phyloP scores from a whole-genome alignment of 2,797 vertebrate species.

The Gambusia yucatana region DNA sequence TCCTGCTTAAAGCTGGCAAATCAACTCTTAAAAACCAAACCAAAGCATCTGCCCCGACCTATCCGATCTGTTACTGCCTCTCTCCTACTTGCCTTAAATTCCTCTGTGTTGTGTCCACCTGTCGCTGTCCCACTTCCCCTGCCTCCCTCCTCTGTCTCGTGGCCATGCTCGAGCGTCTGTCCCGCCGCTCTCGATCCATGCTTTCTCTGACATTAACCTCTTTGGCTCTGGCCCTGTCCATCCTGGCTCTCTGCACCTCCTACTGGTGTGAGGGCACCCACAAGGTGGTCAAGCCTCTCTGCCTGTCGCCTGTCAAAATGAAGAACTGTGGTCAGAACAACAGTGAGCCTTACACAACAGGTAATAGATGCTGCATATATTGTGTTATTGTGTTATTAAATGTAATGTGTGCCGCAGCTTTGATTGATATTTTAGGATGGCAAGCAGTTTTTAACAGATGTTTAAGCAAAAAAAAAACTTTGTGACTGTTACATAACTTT shows the following conservation, averaged over 20 bases:
- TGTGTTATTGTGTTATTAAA: not conserved
- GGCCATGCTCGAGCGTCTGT: constrained; percentile 82
- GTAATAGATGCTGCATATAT: constrained; percentile 44
- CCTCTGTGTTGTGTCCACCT: constrained; percentile 11
- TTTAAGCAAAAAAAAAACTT: not conserved
- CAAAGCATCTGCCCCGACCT: constrained; percentile 56
- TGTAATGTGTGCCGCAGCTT: not conserved
- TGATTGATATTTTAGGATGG: not conserved
- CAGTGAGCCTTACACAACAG: constrained; percentile 82
- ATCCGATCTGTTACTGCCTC: constrained; percentile 36
- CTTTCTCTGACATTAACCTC: constrained; percentile 84
- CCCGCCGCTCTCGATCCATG: constrained; percentile 82
- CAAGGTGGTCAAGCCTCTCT: constrained; percentile 89
- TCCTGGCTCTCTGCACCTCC: constrained; percentile 86
- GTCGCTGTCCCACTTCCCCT: not conserved
- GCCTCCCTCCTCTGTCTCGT: constrained; percentile 17
- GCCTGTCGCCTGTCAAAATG: constrained; percentile 87
- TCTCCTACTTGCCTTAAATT: constrained; percentile 11
- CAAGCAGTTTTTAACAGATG: not conserved
- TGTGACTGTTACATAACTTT: not conserved
- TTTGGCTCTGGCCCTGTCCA: constrained; percentile 84
- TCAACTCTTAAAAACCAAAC: constrained; percentile 39
- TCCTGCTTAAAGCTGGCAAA: constrained; percentile 62
- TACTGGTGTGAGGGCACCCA: constrained; percentile 91
- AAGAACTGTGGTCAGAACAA: constrained; percentile 86